These are phyloP conservation scores for Enteromius unitaeniatus DNA, from an alignment of 2,797 vertebrate species.

Conservation along the genomic window DNA sequence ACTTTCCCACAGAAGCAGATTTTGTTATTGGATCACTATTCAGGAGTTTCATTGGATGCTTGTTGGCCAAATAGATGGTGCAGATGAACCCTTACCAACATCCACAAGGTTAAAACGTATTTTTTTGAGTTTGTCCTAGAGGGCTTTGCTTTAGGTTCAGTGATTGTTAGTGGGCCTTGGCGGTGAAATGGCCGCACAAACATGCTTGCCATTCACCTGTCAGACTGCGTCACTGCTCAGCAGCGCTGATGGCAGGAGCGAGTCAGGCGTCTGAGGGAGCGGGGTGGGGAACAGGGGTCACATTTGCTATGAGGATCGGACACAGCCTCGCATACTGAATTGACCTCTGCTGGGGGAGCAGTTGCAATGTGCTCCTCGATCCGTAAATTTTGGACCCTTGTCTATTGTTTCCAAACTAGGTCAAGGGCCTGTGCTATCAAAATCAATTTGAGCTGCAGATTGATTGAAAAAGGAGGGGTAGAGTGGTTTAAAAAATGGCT, in stretches of 20 bases:
- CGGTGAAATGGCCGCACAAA: conserved; percentile 73
- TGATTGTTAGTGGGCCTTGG: conserved; percentile 76
- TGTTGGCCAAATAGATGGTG: background rate
- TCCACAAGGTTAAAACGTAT: conserved; percentile 53
- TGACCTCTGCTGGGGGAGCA: conserved; percentile 37
- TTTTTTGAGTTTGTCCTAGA: conserved; percentile 49
- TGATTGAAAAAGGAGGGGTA: conserved; percentile 69
- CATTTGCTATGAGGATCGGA: conserved; percentile 57
- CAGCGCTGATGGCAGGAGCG: conserved; percentile 77
- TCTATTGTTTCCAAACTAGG: conserved; percentile 83
- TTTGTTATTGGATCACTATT: background rate
- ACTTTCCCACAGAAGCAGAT: background rate
- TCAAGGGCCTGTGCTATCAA: conserved; percentile 77
- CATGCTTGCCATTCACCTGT: conserved; percentile 77
- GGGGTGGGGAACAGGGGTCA: conserved; percentile 66
- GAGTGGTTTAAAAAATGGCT: conserved; percentile 60
- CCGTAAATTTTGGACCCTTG: conserved; percentile 77
- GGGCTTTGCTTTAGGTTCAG: conserved; percentile 60
- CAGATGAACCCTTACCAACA: background rate
- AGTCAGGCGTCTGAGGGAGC: conserved; percentile 65
- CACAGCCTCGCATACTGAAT: conserved; percentile 32
- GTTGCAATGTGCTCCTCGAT: conserved; percentile 57
- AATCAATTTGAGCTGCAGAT: conserved; percentile 70
- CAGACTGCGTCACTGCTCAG: conserved; percentile 78
- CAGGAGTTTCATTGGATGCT: background rate